These are phyloP conservation scores for Sinosuthora webbiana DNA, from an alignment of 2,113 vertebrate genomes.

Conservation along the genomic window DNA sequence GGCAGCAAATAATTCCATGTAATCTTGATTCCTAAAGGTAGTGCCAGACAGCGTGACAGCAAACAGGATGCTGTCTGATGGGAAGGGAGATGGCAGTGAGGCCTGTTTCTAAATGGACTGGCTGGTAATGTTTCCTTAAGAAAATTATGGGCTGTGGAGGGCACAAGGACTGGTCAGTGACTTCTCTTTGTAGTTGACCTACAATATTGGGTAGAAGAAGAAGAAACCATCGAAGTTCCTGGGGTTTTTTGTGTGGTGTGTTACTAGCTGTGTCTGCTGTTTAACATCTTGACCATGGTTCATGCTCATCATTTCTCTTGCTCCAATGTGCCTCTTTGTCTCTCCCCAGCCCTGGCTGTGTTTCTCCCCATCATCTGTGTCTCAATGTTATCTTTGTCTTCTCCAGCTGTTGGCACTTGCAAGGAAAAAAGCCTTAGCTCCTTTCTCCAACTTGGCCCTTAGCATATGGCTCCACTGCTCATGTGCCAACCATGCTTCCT, in stretches of 20 bases:
- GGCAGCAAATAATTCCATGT: not conserved
- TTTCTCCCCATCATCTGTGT: not conserved
- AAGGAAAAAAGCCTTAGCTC: not conserved
- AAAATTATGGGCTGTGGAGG: not conserved
- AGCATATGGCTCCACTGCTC: not conserved
- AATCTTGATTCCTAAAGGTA: not conserved
- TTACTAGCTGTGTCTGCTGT: not conserved
- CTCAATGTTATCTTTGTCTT: not conserved
- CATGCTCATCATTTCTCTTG: not conserved
- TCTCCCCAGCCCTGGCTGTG: not conserved
- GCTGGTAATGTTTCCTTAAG: not conserved
- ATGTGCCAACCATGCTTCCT: not conserved
- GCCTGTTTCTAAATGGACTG: not conserved
- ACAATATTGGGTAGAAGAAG: not conserved
- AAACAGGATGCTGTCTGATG: not conserved
- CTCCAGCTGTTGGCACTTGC: not conserved
- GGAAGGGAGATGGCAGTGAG: not conserved
- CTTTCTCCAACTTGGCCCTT: not conserved
- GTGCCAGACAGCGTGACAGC: not conserved
- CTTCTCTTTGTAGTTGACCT: not conserved
- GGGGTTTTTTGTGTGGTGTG: fast-evolving
- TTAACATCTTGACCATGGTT: not conserved
- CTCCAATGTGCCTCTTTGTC: not conserved
- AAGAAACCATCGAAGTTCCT: not conserved
- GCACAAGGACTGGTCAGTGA: not conserved